Evolutionary conservation across 2,113 vertebrate species (phyloP), one percentile per base, ranked within the genome.

Genomic region (Falco punctatus): DNA sequence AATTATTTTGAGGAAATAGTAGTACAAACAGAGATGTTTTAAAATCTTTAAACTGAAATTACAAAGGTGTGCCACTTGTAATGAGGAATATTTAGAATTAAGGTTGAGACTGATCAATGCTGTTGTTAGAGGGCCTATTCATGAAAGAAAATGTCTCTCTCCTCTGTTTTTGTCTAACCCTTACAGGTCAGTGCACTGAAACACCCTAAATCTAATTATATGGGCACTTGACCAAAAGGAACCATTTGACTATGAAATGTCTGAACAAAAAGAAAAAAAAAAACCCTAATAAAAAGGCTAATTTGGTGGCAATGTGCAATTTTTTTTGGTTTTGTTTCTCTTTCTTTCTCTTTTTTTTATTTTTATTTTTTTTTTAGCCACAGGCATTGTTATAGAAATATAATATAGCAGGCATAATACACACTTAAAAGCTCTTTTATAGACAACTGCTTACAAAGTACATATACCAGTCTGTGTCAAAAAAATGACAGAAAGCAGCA

Each of bases 391-490:
- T 49, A 57, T 81, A 78, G 73, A 93, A 96, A 59, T 62, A 89
- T 33, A 83, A 93, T 61, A 44, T 16, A 92, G 81, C 67, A 93
- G 20, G 32, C 81, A 64, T 64, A 92, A 48, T 22, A 30, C 51
- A 86, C 64, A 78, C 44, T n/a, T 83, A 52, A 87, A 88, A 38
- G 7, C 49, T 40, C 32, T 96, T 91, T 92, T 88, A n/a, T 72
- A 92, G 64, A 92, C 46, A 70, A 74, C 85, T 87, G 92, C 64
- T 92, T 74, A 83, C 88, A 89, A 95, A 74, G 22, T 91, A 54
- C 92, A 62, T 75, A 44, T 6, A 70, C 33, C 54, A 72, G n/a
- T 3, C 26, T 61, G 59, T 33, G 81, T 52, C 33, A 84, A 86
- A 61, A 67, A 96, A 89, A 70, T n/a, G 62, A 66, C 58, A 82